Evolutionary conservation across 2,797 vertebrate species (phyloP), one percentile per base, ranked within the genome.

Genomic region (Muscicapa striata): DNA sequence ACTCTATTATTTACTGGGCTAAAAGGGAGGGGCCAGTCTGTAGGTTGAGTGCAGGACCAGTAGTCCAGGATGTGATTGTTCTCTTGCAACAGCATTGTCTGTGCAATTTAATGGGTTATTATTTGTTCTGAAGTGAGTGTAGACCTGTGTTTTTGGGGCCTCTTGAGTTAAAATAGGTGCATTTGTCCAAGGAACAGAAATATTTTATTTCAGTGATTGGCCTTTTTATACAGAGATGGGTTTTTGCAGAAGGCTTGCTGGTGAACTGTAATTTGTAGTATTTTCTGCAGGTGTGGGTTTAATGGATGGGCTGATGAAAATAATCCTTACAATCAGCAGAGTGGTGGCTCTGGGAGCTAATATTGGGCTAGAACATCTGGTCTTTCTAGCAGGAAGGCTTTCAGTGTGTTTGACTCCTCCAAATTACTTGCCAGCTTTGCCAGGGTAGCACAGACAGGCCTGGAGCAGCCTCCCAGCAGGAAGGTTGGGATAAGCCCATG

Each of bases 211-310:
- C 68, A 54, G 40, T 69, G 62, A 94, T 88, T 84, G 73, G 30
- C 26, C 16, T 73, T 84, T 94, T 90, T 49, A 43, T 86, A 62
- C 29, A 62, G 66, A 86, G 77, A 38, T 1, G 15, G 11, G 0
- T 29, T 87, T 85, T 86, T 90, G 51, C 69, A 72, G 77, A 86
- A 78, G 54, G 34, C n/a, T 68, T 66, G 58, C 66, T 84, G 58
- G 43, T 75, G 51, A 91, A 41, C 85, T 91, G 43, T 84, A 84
- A 95, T 94, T 93, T 85, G n/a, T 29, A 38, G 61, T 89, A 43
- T 84, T 89, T 95, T 84, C 93, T 93, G 90, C 92, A 84, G 81
- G 54, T 90, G 84, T 89, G 62, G 73, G 46, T 94, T 91, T 91
- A 88, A 94, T 76, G 40, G 70, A 69, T 2, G 7, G 63, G 34